Conservation (phyloP, 2,113 vertebrate species). For the Oreochromis spilurus region DNA sequence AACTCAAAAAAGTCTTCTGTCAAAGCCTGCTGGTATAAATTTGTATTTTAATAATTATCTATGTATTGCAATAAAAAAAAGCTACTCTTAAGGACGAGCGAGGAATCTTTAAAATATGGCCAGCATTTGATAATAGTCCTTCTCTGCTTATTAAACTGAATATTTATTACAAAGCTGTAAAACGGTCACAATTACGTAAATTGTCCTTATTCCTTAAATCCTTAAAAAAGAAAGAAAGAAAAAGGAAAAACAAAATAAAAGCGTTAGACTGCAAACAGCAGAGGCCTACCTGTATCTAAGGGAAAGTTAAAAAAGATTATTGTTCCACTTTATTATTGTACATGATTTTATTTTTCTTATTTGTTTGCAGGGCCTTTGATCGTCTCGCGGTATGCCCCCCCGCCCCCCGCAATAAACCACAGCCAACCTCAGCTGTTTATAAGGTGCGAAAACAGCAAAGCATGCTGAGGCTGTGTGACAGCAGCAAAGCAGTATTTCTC, state of each 20-base stretch:
- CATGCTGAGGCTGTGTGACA: constrained; percentile 14
- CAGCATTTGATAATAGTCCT: not conserved
- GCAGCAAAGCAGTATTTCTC: constrained; percentile 34
- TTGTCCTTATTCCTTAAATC: not conserved
- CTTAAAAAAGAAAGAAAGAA: not conserved
- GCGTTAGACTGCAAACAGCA: not conserved
- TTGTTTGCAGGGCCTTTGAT: not conserved
- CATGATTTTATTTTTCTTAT: not conserved
- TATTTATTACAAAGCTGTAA: not conserved
- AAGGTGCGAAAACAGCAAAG: constrained; percentile 81
- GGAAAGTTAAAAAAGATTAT: not conserved
- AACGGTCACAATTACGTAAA: not conserved
- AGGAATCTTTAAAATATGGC: not conserved
- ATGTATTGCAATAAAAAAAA: not conserved
- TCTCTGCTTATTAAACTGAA: not conserved
- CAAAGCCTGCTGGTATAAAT: not conserved
- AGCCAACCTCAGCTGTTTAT: constrained; percentile 87
- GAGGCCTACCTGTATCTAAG: not conserved
- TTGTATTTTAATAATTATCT: not conserved
- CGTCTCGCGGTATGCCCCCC: constrained; percentile 46
- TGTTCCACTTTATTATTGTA: not conserved
- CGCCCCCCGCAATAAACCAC: constrained; percentile 80
- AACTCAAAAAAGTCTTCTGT: not conserved
- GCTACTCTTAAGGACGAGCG: not conserved
- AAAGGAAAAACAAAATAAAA: not conserved